A percentile compares a stretch with the other conserved stretches of the same genome.
Evolutionary conservation across 2,797 vertebrate genomes (phyloP).

Genomic region (Salmo trutta): DNA sequence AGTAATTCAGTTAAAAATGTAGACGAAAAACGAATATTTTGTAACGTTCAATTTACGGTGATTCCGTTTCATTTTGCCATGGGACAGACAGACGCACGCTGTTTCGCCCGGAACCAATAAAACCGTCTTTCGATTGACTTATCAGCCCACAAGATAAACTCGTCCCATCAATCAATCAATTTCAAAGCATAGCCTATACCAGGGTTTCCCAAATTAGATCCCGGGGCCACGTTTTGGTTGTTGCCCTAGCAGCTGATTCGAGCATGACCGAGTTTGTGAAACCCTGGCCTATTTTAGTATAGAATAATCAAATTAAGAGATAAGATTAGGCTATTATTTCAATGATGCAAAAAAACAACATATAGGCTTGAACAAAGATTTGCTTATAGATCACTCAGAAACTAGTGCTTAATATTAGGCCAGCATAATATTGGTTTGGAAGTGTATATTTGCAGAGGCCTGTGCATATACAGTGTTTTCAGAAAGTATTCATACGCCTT

Average conservation of each 20-base stretch:
- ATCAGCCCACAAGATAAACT: conserved; percentile 1
- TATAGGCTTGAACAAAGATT: background rate
- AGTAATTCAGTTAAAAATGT: background rate
- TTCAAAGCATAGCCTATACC: background rate
- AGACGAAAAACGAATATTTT: background rate
- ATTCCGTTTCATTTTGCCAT: background rate
- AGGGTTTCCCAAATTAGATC: too few relatives aligned
- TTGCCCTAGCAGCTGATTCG: too few relatives aligned
- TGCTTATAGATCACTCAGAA: background rate
- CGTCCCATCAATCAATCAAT: background rate
- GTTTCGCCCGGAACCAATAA: background rate
- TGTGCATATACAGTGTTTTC: too few relatives aligned
- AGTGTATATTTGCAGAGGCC: too few relatives aligned
- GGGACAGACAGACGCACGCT: background rate
- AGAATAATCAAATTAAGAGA: background rate
- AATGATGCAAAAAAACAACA: background rate
- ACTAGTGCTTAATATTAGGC: background rate
- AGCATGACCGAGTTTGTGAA: too few relatives aligned
- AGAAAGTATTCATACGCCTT: too few relatives aligned
- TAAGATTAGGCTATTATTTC: background rate
- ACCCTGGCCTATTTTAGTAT: background rate
- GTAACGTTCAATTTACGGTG: background rate
- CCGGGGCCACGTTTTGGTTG: too few relatives aligned
- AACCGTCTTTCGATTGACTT: background rate
- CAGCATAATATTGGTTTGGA: background rate